A percentile compares a stretch with the other conserved stretches of the same genome.
phyloP scores from a whole-genome alignment of 2,797 vertebrate species.

The Echiichthys vipera region DNA sequence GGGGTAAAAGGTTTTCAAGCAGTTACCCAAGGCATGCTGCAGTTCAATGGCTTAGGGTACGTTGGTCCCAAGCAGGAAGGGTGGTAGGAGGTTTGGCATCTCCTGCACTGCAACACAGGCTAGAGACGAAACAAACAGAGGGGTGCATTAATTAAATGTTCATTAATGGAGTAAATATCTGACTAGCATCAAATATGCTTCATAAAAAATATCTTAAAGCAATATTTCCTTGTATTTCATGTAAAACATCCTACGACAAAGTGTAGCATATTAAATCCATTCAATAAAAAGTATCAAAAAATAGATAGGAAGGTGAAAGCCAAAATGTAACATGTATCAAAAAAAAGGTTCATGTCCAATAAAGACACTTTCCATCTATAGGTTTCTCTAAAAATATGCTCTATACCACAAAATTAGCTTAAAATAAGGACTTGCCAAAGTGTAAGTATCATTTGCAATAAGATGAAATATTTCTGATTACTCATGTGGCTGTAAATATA shows the following conservation, averaged over 20 bases:
- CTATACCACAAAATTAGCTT: background rate
- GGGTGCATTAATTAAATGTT: background rate
- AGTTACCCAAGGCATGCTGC: slow-evolving; percentile 89
- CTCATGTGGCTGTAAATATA: background rate
- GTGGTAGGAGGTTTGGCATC: slow-evolving; percentile 92
- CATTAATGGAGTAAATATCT: background rate
- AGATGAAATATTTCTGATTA: too few relatives aligned
- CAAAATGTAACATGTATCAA: background rate
- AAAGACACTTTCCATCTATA: background rate
- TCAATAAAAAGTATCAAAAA: too few relatives aligned
- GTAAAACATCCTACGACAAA: background rate
- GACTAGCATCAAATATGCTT: background rate
- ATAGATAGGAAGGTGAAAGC: background rate
- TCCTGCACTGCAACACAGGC: slow-evolving; percentile 91
- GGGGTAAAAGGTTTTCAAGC: too few relatives aligned
- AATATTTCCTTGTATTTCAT: background rate
- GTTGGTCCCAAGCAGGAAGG: slow-evolving; percentile 92
- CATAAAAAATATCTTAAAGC: too few relatives aligned
- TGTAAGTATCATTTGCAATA: background rate
- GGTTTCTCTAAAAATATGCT: background rate
- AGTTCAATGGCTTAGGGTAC: slow-evolving; percentile 90
- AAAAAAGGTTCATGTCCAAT: background rate
- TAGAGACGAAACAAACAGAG: slow-evolving; percentile 45
- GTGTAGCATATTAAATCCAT: background rate
- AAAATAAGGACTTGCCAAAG: background rate